These are phyloP conservation scores for Platycheirus rosarum DNA, from an alignment of 2,888 invertebrate genomes.

Conservation along the genomic window DNA sequence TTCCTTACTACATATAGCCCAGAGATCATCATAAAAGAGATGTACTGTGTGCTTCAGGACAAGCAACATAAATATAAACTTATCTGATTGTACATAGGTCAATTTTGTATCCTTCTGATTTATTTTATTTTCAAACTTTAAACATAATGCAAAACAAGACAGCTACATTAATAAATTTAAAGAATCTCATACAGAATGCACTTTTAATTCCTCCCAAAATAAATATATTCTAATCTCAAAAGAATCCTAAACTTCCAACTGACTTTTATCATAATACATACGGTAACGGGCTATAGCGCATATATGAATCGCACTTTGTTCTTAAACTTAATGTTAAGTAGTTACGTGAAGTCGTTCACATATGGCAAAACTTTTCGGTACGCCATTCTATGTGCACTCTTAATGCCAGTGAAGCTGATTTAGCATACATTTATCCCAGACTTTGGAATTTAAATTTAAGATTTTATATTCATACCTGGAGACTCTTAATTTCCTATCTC, in stretches of 20 bases:
- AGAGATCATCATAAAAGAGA: too few relatives aligned
- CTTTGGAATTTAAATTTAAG: constrained; percentile 55
- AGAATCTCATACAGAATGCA: too few relatives aligned
- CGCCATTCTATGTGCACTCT: constrained; percentile 24
- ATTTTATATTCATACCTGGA: constrained; percentile 29
- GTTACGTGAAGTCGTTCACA: constrained; percentile 60
- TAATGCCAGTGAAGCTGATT: constrained; percentile 50
- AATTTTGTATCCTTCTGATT: too few relatives aligned
- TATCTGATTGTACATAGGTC: too few relatives aligned
- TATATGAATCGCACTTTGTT: constrained; percentile 31
- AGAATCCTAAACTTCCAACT: constrained; percentile 3
- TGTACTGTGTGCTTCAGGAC: too few relatives aligned
- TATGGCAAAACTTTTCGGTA: constrained; percentile 46
- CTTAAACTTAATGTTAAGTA: constrained; percentile 57
- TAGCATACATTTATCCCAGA: constrained; percentile 49
- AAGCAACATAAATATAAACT: too few relatives aligned
- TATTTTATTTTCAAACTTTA: too few relatives aligned
- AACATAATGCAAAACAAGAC: too few relatives aligned
- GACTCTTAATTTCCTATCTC: constrained; percentile 38
- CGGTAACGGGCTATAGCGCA: too few relatives aligned
- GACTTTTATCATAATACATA: constrained; percentile 6
- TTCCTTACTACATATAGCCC: too few relatives aligned
- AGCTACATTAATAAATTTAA: too few relatives aligned
- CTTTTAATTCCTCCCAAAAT: too few relatives aligned
- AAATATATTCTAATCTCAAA: constrained; percentile 11